phyloP scores from a whole-genome alignment of 2,797 vertebrate species.

The Sebastes elongatus region DNA sequence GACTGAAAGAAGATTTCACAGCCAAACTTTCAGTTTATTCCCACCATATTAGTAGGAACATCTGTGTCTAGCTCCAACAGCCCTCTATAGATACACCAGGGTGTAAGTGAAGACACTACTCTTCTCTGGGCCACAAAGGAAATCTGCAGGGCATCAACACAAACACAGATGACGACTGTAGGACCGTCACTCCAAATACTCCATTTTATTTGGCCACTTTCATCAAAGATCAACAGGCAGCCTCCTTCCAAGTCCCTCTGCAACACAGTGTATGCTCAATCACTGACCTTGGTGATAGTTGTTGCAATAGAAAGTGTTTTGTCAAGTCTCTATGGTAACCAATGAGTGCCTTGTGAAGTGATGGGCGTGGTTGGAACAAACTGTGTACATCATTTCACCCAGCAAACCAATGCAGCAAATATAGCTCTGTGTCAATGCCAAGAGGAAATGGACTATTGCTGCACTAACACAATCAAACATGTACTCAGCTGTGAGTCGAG shows the following conservation, averaged over 20 bases:
- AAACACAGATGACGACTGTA: not conserved
- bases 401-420: not conserved
- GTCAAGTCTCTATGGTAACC: slow-evolving; percentile 2
- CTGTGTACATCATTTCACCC: not conserved
- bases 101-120: not conserved
- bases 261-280: not conserved
- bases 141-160: not conserved
- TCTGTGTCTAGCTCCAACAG: not conserved
- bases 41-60: not conserved
- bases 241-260: not conserved
- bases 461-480: not conserved
- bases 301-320: not conserved
- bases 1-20: not conserved
- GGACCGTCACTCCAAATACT: not conserved
- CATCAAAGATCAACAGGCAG: not conserved
- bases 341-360: not conserved
- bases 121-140: not conserved
- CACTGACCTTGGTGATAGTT: not conserved
- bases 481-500: not conserved
- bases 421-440: not conserved
- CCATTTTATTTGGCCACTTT: not conserved
- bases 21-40: no score
- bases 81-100: not conserved
- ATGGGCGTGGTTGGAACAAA: not conserved
- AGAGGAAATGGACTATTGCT: not conserved